Conservation (phyloP, 2,113 vertebrate species). For the Ameiurus melas region DNA sequence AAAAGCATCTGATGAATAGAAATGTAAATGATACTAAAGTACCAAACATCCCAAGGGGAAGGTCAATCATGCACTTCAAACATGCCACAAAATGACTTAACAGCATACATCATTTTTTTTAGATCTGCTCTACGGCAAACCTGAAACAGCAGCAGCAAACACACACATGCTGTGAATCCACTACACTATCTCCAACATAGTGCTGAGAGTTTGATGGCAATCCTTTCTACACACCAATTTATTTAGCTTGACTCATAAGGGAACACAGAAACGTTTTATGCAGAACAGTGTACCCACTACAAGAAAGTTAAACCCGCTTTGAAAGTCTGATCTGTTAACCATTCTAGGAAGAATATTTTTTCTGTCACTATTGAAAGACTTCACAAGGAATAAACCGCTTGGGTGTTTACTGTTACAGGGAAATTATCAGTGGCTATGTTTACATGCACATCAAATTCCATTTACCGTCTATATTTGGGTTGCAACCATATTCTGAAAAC, state of each 20-base stretch:
- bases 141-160: background rate
- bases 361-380: background rate
- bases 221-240: background rate
- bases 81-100: background rate
- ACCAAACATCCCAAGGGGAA: background rate
- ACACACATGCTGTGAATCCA: background rate
- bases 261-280: background rate
- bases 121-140: background rate
- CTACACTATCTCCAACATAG: background rate
- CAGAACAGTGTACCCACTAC: background rate
- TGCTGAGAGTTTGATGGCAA: background rate
- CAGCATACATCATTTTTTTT: background rate
- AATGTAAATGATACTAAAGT: conserved; percentile 11
- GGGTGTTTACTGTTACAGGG: background rate
- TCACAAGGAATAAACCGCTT: background rate
- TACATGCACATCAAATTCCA: no score
- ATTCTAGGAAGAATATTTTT: background rate
- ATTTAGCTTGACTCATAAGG: background rate
- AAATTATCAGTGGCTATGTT: no score
- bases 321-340: background rate
- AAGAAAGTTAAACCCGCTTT: background rate
- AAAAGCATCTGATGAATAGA: background rate
- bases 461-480: no score
- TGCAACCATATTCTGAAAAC: no score
- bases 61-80: background rate